A percentile compares a stretch with the other conserved stretches of the same genome.
Conservation (phyloP, 2,797 vertebrate species). For the Acanthornis magna region DNA sequence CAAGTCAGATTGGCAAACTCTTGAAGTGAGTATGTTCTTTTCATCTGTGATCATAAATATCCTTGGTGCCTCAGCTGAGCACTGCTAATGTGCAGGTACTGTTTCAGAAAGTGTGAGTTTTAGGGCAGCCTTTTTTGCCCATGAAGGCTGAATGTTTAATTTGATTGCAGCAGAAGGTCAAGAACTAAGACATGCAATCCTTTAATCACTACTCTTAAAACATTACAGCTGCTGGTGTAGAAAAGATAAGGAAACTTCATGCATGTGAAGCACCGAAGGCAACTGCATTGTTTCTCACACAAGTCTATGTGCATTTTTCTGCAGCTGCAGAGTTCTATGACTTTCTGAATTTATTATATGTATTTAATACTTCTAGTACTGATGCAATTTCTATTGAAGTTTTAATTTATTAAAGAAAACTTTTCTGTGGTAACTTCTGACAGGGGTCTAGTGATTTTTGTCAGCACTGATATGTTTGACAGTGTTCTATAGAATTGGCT, state of each 20-base stretch:
- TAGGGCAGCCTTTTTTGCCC: background rate
- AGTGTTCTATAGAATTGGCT: background rate
- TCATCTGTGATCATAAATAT: background rate
- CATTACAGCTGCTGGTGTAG: background rate
- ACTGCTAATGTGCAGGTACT: background rate
- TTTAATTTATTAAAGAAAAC: background rate
- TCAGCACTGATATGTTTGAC: background rate
- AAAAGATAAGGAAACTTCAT: background rate
- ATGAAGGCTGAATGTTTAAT: background rate
- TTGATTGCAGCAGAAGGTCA: background rate
- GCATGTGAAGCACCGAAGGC: background rate
- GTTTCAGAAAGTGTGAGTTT: background rate
- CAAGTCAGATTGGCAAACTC: conserved; percentile 84
- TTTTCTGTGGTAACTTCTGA: background rate
- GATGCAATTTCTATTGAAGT: background rate
- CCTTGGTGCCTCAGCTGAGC: background rate
- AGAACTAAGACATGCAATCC: background rate
- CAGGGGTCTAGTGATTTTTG: background rate
- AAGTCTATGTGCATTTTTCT: background rate
- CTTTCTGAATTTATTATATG: background rate
- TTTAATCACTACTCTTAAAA: background rate
- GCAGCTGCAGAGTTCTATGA: background rate
- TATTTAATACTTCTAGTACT: background rate
- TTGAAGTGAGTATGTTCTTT: conserved; percentile 80
- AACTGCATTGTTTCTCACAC: background rate